Percentiles rank a stretch among this genome's conserved stretches.
Conservation (phyloP, 2,888 invertebrate species). For the Tenthredo notha region DNA sequence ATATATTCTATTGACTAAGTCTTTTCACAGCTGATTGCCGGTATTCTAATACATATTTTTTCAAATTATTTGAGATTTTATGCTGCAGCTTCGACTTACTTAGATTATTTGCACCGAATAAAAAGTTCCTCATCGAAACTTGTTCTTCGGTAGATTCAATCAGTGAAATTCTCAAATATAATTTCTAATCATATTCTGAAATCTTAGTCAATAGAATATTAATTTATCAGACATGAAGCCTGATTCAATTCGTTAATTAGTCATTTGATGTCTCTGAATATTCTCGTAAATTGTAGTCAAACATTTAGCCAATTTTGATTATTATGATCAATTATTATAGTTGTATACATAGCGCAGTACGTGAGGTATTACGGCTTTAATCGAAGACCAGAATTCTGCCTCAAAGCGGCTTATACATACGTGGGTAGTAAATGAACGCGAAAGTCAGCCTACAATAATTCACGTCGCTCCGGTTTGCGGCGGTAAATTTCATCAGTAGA, state of each 20-base stretch:
- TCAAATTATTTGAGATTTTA: too few species aligned
- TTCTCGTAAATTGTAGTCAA: neutral
- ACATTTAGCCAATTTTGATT: neutral
- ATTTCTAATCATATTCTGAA: too few species aligned
- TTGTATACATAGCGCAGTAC: neutral
- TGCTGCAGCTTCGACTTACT: too few species aligned
- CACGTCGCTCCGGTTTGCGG: slow-evolving; percentile 18
- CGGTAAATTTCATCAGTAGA: slow-evolving; percentile 10
- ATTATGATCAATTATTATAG: too few species aligned
- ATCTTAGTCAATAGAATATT: too few species aligned
- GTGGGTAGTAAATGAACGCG: slow-evolving; percentile 8
- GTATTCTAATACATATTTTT: too few species aligned
- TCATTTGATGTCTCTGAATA: neutral
- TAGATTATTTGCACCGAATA: too few species aligned
- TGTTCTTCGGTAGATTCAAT: too few species aligned
- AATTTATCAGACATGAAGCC: neutral
- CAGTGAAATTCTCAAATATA: too few species aligned
- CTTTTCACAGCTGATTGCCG: neutral
- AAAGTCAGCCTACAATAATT: slow-evolving; percentile 10
- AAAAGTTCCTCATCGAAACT: too few species aligned
- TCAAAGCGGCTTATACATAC: neutral
- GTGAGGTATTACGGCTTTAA: neutral
- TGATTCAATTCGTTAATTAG: neutral
- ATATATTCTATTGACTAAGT: neutral
- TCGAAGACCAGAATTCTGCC: slow-evolving; percentile 3